Evolutionary conservation across 2,797 vertebrate species (phyloP), one percentile per base, ranked within the genome.

Genomic region (Chrysocyon brachyurus): DNA sequence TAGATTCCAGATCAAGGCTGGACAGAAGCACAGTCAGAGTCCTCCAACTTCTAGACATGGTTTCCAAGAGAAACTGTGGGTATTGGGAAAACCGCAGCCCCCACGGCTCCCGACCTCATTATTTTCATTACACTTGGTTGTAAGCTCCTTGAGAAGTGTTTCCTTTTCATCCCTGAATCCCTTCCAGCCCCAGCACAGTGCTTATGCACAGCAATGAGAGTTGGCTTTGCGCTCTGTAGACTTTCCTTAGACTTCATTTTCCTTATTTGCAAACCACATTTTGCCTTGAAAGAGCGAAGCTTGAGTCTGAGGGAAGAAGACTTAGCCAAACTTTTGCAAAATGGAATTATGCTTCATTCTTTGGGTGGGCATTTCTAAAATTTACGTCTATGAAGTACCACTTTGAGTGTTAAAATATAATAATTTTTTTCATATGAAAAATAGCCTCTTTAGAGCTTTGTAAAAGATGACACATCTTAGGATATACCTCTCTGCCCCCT

Each of bases 331-430:
- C 14, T 82, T 96, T 57, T 61, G 19, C 19, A 19, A 61, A 63
- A 24, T 36, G 6, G 66, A 84, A 63, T 52, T 26, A 36, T 12
- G 36, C 28, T 46, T 36, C 26, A 28, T 87, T 92, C 75, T 82
- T 46, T 33, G 54, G 46, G 22, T 77, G 68, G 12, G 3, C 52
- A 49, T 79, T 40, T 87, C 56, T 90, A 33, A 78, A 68, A 97
- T 93, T 85, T 79, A 63, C 73, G 28, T 84, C 91, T 97, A 89
- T 87, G 89, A 97, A 95, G 87, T 85, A 83, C 63, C 90, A 82
- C 52, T 82, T 75, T 89, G 95, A 72, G 89, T 88, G 97, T 97
- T 87, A 94, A 87, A 94, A 77, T 56, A 33, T 57, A 22, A 89
- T 77, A 92, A 46, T 46, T 46, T 70, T 87, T 98, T 97, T 87